phyloP scores from a whole-genome alignment of 2,113 vertebrate genomes.

The Dicaeum eximium region DNA sequence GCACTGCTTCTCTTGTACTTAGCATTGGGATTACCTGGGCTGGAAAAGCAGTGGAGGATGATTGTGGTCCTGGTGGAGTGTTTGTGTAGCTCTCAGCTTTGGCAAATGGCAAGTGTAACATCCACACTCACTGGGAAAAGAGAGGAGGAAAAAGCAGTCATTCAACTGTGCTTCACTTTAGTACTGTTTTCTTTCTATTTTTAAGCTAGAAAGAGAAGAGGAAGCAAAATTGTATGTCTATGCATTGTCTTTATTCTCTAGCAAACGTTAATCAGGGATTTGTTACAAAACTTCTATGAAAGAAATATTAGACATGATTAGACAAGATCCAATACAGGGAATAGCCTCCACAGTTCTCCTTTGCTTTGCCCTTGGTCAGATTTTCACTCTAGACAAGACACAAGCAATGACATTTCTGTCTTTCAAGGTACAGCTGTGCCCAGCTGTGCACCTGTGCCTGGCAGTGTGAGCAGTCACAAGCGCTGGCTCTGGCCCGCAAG shows the following conservation, averaged over 20 bases:
- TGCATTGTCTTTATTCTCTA: background rate
- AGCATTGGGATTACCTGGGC: background rate
- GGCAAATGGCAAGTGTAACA: background rate
- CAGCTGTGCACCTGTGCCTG: fast-evolving
- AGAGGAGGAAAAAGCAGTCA: background rate
- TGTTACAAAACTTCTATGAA: background rate
- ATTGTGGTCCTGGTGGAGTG: background rate
- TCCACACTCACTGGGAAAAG: background rate
- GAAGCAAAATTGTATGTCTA: background rate
- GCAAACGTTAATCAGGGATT: background rate
- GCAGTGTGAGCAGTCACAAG: background rate
- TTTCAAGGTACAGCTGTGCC: background rate
- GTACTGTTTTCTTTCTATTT: background rate
- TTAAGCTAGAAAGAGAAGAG: background rate
- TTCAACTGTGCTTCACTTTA: background rate
- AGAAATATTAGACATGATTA: background rate
- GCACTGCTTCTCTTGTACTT: background rate
- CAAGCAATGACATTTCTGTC: background rate
- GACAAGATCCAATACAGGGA: background rate
- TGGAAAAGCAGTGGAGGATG: background rate
- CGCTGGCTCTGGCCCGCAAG: background rate
- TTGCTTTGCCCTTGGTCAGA: background rate
- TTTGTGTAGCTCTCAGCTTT: background rate
- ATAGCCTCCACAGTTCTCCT: background rate
- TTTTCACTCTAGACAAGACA: background rate